phyloP scores from a whole-genome alignment of 2,797 vertebrate species.

The Sebastes diaconus region DNA sequence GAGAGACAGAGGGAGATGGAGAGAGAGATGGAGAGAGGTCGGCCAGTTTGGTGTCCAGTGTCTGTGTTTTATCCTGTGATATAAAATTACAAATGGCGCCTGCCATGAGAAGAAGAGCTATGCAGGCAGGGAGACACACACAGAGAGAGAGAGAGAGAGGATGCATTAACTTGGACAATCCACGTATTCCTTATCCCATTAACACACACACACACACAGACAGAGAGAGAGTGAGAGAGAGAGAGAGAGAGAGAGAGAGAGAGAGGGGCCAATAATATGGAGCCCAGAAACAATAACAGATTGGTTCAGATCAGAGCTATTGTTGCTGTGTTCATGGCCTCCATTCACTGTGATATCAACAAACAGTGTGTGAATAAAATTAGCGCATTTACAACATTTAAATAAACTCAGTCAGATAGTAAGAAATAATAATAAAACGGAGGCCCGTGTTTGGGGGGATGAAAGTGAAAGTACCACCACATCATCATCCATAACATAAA shows the following conservation, averaged over 20 bases:
- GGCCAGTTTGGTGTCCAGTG: conserved; percentile 67
- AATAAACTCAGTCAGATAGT: not conserved
- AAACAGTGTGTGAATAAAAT: conserved; percentile 12
- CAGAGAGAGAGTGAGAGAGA: too few relatives aligned
- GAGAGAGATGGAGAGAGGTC: conserved; percentile 6
- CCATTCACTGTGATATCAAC: not conserved
- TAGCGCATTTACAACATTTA: not conserved
- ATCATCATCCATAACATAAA: not conserved
- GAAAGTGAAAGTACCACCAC: not conserved
- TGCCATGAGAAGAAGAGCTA: conserved; percentile 56
- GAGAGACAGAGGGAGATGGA: not conserved
- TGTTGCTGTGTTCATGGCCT: conserved; percentile 18
- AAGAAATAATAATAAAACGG: not conserved
- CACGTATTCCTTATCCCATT: conserved; percentile 61
- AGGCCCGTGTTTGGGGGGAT: not conserved
- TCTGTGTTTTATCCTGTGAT: conserved; percentile 74
- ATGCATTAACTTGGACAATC: conserved; percentile 66
- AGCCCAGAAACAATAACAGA: conserved; percentile 36
- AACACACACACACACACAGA: conserved; percentile 24
- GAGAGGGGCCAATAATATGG: not conserved
- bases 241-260: not conserved
- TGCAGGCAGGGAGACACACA: conserved; percentile 39
- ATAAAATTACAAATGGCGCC: conserved; percentile 83
- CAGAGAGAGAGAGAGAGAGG: not conserved
- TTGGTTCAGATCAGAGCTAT: conserved; percentile 26